Evolutionary conservation across 1,140 invertebrate species (phyloP).

Genomic region (Alviniconcha marisindica): DNA sequence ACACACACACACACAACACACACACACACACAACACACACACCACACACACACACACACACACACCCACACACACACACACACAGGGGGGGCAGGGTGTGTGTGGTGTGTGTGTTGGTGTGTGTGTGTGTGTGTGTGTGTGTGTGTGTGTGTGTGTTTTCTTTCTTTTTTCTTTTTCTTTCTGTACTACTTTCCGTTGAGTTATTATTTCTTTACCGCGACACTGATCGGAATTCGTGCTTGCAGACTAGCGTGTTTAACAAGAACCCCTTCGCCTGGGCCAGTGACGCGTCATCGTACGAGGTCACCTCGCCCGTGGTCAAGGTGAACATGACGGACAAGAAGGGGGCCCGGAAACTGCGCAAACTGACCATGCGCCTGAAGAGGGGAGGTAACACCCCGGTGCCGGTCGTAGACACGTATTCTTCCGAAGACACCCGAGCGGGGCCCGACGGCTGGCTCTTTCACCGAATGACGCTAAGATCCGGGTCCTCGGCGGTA

Average conservation of each 20-base stretch:
- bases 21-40: too few relatives aligned
- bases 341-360: neutral
- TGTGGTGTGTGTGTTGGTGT: too few relatives aligned
- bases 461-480: conserved; percentile 37
- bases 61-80: too few relatives aligned
- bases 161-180: neutral
- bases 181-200: conserved; percentile 24
- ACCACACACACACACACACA: too few relatives aligned
- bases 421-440: conserved; percentile 17
- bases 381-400: neutral
- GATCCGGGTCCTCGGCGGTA: neutral
- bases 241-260: conserved; percentile 26
- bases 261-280: conserved; percentile 34
- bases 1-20: neutral
- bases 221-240: too few relatives aligned
- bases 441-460: conserved; percentile 22
- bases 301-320: conserved; percentile 38
- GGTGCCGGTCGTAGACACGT: neutral
- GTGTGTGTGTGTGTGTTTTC: neutral
- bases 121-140: neutral
- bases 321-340: conserved; percentile 24
- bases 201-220: too few relatives aligned
- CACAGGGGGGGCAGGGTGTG: neutral
- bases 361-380: conserved; percentile 1
- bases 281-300: conserved; percentile 29